Percentiles rank a stretch among this genome's conserved stretches.
Conservation (phyloP, 2,888 invertebrate genomes). For the Teleiodes luculella region DNA sequence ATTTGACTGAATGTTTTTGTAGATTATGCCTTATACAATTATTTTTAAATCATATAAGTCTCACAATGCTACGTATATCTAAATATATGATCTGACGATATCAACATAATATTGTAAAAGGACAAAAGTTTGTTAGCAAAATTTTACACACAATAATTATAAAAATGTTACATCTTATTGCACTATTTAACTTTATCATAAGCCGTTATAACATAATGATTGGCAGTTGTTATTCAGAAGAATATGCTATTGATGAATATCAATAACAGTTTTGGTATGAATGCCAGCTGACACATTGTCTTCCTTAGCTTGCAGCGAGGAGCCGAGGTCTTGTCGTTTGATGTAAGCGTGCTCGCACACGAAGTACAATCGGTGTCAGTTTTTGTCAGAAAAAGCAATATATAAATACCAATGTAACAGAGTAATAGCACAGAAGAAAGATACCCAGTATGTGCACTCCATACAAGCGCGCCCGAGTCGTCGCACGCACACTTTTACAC, state of each 20-base stretch:
- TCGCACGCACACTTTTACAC: too few species aligned
- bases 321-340: too few species aligned
- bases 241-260: background rate
- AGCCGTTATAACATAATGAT: background rate
- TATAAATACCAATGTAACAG: too few species aligned
- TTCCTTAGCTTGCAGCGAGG: conserved; percentile 18
- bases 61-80: background rate
- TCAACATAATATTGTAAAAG: too few species aligned
- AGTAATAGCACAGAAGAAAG: too few species aligned
- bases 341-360: too few species aligned
- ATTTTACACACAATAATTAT: background rate
- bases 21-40: too few species aligned
- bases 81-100: background rate
- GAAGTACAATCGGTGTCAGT: too few species aligned
- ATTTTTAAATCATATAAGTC: background rate
- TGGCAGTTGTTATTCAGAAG: conserved; percentile 1
- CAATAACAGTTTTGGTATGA: background rate
- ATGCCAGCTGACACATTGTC: conserved; percentile 15
- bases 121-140: background rate
- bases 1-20: too few species aligned
- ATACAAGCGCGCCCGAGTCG: too few species aligned
- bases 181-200: background rate
- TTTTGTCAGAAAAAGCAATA: too few species aligned
- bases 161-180: background rate
- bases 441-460: too few species aligned